Evolutionary conservation across 2,113 vertebrate genomes (phyloP).

Genomic region (Lutjanus erythropterus): DNA sequence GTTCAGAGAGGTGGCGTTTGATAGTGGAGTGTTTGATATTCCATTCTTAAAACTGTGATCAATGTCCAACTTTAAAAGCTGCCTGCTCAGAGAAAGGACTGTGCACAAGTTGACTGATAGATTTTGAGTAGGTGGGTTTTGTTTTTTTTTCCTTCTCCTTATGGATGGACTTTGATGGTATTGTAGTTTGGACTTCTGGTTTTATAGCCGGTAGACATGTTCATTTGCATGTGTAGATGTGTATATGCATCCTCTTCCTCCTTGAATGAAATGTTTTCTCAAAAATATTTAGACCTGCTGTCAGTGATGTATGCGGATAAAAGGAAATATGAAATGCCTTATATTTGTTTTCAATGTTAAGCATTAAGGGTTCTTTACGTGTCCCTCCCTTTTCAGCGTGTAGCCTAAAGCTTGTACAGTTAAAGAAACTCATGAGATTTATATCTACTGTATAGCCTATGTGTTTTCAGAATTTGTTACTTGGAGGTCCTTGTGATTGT

Average conservation of each 20-base stretch:
- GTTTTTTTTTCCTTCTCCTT: conserved; percentile 11
- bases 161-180: conserved; percentile 70
- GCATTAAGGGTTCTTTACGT: conserved; percentile 76
- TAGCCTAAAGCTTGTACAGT: conserved; percentile 83
- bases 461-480: conserved; percentile 78
- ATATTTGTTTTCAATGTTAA: conserved; percentile 81
- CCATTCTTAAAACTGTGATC: conserved; percentile 84
- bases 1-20: conserved; percentile 74
- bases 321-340: conserved; percentile 83
- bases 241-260: conserved; percentile 79
- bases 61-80: conserved; percentile 76
- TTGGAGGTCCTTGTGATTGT: conserved; percentile 78
- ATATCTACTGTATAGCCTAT: conserved; percentile 80
- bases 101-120: conserved; percentile 76
- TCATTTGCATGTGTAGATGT: conserved; percentile 83
- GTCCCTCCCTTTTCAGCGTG: conserved; percentile 78
- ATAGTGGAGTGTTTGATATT: conserved; percentile 80
- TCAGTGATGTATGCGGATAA: conserved; percentile 75
- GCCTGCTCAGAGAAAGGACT: conserved; percentile 78
- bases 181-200: conserved; percentile 76
- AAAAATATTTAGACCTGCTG: conserved; percentile 81
- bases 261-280: conserved; percentile 78
- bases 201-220: conserved; percentile 70
- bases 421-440: conserved; percentile 75
- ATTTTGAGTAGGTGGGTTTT: conserved; percentile 60